Conservation (phyloP, 2,797 vertebrate genomes). For the Squalus acanthias region DNA sequence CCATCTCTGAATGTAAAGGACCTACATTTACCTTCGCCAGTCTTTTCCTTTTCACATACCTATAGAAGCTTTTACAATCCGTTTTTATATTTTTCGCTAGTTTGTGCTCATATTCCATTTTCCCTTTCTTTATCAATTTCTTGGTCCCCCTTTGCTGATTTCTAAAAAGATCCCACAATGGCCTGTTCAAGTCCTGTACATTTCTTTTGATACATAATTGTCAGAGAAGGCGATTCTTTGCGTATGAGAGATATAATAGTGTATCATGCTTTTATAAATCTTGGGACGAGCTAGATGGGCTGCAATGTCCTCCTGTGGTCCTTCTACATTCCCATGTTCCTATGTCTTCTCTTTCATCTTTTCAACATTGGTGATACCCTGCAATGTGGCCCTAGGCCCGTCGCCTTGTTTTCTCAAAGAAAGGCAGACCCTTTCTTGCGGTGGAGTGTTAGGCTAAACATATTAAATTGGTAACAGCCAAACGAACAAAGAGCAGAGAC, state of each 20-base stretch:
- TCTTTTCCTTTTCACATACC: too few species aligned
- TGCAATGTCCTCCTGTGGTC: not conserved
- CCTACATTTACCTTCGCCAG: too few species aligned
- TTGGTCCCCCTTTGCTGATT: too few species aligned
- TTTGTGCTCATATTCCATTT: too few species aligned
- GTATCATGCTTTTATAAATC: not conserved
- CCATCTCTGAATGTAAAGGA: too few species aligned
- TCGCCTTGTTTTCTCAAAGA: not conserved
- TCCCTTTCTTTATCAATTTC: too few species aligned
- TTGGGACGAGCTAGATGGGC: not conserved
- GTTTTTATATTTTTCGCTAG: too few species aligned
- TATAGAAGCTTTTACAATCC: too few species aligned
- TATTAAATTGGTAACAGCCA: not conserved
- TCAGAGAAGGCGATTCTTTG: not conserved
- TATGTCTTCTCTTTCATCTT: not conserved
- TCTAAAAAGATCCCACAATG: too few species aligned
- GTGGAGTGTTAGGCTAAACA: not conserved
- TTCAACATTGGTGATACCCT: not conserved
- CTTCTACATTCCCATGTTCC: not conserved
- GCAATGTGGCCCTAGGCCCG: not conserved
- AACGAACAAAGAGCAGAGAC: not conserved
- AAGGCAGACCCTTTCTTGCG: too few species aligned
- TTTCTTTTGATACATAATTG: not conserved
- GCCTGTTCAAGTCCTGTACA: not conserved
- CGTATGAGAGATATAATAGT: not conserved